Conservation (phyloP, 1,140 invertebrate genomes). For the Armadillidium nasatum region DNA sequence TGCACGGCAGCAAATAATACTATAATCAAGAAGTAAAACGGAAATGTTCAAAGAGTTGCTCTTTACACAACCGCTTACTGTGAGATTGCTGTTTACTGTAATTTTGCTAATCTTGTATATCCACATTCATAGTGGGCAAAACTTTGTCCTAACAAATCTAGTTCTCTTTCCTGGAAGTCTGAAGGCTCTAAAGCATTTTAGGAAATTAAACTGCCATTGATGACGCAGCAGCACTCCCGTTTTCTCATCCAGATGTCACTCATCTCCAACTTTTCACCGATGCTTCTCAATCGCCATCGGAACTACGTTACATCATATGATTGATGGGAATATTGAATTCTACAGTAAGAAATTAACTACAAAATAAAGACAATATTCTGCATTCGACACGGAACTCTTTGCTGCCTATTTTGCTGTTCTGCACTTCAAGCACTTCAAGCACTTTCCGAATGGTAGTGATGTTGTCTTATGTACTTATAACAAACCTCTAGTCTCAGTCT, state of each 20-base stretch:
- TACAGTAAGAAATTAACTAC: slow-evolving; percentile 49
- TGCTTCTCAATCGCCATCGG: slow-evolving; percentile 4
- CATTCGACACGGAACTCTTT: slow-evolving; percentile 45
- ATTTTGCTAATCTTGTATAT: slow-evolving; percentile 4
- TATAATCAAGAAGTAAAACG: background rate
- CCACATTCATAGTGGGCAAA: slow-evolving; percentile 8
- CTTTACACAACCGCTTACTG: too few relatives aligned
- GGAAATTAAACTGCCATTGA: background rate
- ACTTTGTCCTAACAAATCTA: background rate
- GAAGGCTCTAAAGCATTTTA: background rate
- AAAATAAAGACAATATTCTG: slow-evolving; percentile 48
- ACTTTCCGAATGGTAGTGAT: slow-evolving; percentile 29
- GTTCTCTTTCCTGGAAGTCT: background rate
- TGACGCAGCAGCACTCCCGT: background rate
- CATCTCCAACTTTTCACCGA: background rate
- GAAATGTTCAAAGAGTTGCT: too few relatives aligned
- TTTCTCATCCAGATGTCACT: background rate
- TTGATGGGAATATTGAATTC: slow-evolving; percentile 41
- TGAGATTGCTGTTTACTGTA: too few relatives aligned
- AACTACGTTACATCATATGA: slow-evolving; percentile 16
- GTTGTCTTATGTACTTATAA: too few relatives aligned
- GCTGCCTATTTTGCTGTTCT: slow-evolving; percentile 30
- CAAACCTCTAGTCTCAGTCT: slow-evolving; percentile 10
- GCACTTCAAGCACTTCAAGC: too few relatives aligned
- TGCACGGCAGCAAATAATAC: background rate